Base-by-base conservation (phyloP, 2,113 vertebrate species). In the Dipodomys spectabilis region DNA sequence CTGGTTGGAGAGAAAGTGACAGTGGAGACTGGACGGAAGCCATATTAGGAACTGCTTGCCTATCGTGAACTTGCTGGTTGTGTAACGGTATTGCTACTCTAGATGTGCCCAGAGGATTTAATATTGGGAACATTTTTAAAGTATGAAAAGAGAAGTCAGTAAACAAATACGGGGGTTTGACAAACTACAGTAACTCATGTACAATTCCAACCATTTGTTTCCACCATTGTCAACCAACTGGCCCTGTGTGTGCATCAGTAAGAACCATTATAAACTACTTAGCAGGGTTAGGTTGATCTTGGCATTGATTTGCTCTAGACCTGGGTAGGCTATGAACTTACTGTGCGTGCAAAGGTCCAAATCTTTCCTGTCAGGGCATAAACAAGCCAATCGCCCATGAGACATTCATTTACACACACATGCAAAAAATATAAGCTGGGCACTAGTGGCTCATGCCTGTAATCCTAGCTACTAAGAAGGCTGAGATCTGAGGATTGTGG, bases 81-180 rank as follows among this genome's bases (percentile, higher is more conserved):
- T 86, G 73, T 69, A 22, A 77, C 32, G 75, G 69, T 30, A 68
- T 65, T 53, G 75, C 67, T 62, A 10, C 39, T 18, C 9, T 32
- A 25, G 20, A 1, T 13, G 22, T 44, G n/a, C 77, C 89, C 1
- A 0, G 18, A 74, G 49, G 71, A 57, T 35, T 64, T 45, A 75
- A 93, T 79, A 32, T 7, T 7, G n/a, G 80, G 44, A 67, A 73
- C 25, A 5, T 45, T 91, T 91, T 80, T 73, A 91, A 90, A 80
- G 91, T 69, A 75, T 93, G 77, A 88, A 94, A 94, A 91, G 92
- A 80, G 87, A 96, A 80, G 79, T 72, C 79, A 69, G 10, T 39
- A 75, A 91, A 65, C 85, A 88, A n/a, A 85, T 74, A 65, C 85
- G 30, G 49, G 49, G 30, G 65, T 57, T 35, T 69, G 84, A 53